phyloP scores from a whole-genome alignment of 2,113 vertebrate species.

The Eulemur macaco region DNA sequence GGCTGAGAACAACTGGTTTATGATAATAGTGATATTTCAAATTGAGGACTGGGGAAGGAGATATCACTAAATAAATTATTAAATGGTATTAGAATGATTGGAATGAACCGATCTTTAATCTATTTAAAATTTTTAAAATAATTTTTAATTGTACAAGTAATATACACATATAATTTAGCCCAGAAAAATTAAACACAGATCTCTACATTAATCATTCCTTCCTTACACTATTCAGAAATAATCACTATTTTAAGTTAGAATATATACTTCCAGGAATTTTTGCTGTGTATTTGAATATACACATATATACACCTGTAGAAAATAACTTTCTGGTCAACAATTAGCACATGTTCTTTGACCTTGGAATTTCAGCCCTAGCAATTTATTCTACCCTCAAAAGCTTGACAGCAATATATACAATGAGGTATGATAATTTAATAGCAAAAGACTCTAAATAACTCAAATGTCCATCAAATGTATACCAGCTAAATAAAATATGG shows the following conservation, averaged over 20 bases:
- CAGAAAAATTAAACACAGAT: slow-evolving; percentile 24
- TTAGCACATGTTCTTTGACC: neutral
- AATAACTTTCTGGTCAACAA: neutral
- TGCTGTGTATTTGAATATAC: neutral
- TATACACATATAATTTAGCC: neutral
- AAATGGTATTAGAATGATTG: neutral
- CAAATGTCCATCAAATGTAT: neutral
- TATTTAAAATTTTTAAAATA: neutral
- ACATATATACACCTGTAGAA: neutral
- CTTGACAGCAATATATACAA: neutral
- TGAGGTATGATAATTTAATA: neutral
- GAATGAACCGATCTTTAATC: neutral
- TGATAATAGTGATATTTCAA: neutral
- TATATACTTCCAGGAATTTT: neutral
- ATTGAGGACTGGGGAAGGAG: neutral
- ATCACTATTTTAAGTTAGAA: neutral
- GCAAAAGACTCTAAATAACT: neutral
- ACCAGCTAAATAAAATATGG: slow-evolving; percentile 4
- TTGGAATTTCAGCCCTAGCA: neutral
- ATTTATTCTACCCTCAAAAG: slow-evolving; percentile 9
- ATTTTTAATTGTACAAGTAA: slow-evolving; percentile 5
- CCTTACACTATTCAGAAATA: neutral
- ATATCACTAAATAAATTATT: neutral
- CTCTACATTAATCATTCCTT: neutral
- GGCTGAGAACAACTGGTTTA: neutral